Evolutionary conservation across 2,888 invertebrate genomes (phyloP), one percentile per base, ranked within the genome.

Genomic region (Drymonia ruficornis): DNA sequence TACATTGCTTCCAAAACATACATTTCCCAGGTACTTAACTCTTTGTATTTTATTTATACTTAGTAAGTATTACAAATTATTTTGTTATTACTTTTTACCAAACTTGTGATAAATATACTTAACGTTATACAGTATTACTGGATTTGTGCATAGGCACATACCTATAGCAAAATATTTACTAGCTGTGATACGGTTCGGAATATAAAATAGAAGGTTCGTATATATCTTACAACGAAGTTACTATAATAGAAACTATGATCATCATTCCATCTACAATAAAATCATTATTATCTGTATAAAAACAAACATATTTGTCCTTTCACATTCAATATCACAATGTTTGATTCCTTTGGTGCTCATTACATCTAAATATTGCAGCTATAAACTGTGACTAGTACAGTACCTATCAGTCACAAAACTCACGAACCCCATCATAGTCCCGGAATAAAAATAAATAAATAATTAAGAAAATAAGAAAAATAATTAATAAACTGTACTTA

Each of bases 271-370:
- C 47, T 19, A 19, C 44, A 9, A 45, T 38, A 51, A 49, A 34
- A 42, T 42, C 1, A 40, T 36, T 43, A 34, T 18, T 42, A 1
- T 6, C 9, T 42, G 18, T 31, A 13, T 50, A 31, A 42, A 48
- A 42, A 55, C 61, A 59, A 59, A 70, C 67, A 72, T 68, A 73
- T 67, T 70, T 68, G 64, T 74, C 67, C 72, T 67, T 73, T 69
- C 63, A 78, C 77, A 74, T 76, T 75, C 74, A 80, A 77, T 86
- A 87, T 87, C 86, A 86, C 86, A 86, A 78, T 79, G 60, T 79
- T 79, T 78, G 74, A 73, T 79, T 83, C 65, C 79, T 83, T 86
- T 86, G 84, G 83, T 85, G 78, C 74, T 70, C 71, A 73, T 81
- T 75, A 75, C 65, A 73, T 73, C 63, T 78, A 72, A 70, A 72